Evolutionary conservation across 2,888 invertebrate species (phyloP).

Genomic region (Pardosa pseudoannulata): DNA sequence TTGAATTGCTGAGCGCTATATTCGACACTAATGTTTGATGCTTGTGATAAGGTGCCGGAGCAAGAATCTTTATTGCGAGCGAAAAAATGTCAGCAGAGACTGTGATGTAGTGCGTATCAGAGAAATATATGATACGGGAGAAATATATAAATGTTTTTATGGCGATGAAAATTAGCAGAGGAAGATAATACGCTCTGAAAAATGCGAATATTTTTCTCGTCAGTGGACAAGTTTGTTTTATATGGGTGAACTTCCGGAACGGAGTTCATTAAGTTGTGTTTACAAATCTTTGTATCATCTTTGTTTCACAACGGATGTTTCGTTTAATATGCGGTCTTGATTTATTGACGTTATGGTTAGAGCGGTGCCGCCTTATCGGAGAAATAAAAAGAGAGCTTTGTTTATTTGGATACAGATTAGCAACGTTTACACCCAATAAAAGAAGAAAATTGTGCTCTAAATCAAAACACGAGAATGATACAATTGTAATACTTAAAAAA

Average conservation of each 20-base stretch:
- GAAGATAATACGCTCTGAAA: background rate
- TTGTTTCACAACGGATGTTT: no score
- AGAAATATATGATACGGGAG: constrained; percentile 9
- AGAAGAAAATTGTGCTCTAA: no score
- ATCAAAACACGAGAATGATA: no score
- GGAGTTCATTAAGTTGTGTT: no score
- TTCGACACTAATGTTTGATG: constrained; percentile 11
- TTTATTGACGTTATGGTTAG: no score
- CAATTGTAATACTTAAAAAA: no score
- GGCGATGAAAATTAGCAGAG: constrained; percentile 7
- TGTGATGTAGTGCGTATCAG: constrained; percentile 1
- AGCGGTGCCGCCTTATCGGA: no score
- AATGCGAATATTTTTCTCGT: background rate
- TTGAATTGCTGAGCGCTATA: background rate
- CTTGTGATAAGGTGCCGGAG: background rate
- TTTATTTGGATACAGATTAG: no score
- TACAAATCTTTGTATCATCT: no score
- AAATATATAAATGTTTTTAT: constrained; percentile 17
- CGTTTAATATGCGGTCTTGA: no score
- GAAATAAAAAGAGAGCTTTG: no score
- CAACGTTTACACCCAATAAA: no score
- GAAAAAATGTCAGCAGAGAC: background rate
- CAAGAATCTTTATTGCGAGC: background rate
- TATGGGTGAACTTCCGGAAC: background rate
- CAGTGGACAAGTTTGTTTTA: constrained; percentile 1